A percentile compares a stretch with the other conserved stretches of the same genome.
These are phyloP conservation scores for Adelphocoris suturalis DNA, from an alignment of 2,888 invertebrate species.

Conservation along the genomic window DNA sequence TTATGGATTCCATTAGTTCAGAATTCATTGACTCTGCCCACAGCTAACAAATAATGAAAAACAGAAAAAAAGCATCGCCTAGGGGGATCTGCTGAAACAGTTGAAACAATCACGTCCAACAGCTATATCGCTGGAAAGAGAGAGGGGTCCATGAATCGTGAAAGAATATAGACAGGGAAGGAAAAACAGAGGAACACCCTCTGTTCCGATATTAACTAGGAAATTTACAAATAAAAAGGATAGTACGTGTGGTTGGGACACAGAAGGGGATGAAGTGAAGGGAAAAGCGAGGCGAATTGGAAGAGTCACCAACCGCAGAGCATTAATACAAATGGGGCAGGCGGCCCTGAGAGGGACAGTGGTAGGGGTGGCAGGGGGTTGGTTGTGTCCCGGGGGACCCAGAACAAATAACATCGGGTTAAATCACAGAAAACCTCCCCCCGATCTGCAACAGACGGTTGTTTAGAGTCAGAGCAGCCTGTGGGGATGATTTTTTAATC, in stretches of 20 bases:
- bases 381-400: constrained; percentile 43
- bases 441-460: constrained; percentile 68
- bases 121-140: constrained; percentile 37
- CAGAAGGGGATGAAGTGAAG: neutral
- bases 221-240: constrained; percentile 62
- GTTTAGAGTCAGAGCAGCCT: constrained; percentile 57
- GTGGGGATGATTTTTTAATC: constrained; percentile 70
- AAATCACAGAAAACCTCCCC: constrained; percentile 63
- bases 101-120: constrained; percentile 60
- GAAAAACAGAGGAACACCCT: neutral
- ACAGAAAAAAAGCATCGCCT: neutral
- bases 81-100: neutral
- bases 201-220: constrained; percentile 59
- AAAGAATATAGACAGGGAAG: constrained; percentile 32
- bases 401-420: constrained; percentile 70
- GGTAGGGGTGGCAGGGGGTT: neutral
- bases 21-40: neutral
- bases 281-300: constrained; percentile 1
- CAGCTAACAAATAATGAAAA: neutral
- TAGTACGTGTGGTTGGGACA: constrained; percentile 42
- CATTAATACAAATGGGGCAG: constrained; percentile 68
- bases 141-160: constrained; percentile 43
- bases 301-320: constrained; percentile 68
- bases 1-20: neutral
- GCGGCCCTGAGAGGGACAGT: neutral